These are phyloP conservation scores for Halictus ligatus DNA, from an alignment of 2,888 invertebrate species.

Conservation along the genomic window DNA sequence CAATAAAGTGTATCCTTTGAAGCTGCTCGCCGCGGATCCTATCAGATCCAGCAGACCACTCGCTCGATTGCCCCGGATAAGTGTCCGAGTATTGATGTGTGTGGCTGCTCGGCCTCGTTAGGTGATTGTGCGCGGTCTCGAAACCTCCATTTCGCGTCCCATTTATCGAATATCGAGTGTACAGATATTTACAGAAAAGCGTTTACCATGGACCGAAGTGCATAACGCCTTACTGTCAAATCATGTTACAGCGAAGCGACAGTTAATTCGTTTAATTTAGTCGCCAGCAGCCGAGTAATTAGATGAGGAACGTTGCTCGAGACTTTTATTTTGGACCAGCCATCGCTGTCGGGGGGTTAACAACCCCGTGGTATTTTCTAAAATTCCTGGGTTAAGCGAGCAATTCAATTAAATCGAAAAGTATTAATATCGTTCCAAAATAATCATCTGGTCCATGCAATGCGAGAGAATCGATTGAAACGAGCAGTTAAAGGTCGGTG, in stretches of 20 bases:
- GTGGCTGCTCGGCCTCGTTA: background rate
- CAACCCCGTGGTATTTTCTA: background rate
- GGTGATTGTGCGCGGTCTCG: background rate
- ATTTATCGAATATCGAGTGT: background rate
- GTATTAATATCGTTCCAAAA: background rate
- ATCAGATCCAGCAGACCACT: background rate
- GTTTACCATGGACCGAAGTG: background rate
- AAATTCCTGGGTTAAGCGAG: background rate
- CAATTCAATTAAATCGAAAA: no score
- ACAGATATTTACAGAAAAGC: background rate
- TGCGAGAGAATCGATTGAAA: background rate
- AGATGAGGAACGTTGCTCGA: no score
- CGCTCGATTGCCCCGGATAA: background rate
- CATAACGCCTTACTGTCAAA: background rate
- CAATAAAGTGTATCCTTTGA: constrained; percentile 4
- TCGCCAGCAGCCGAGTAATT: background rate
- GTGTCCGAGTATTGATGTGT: background rate
- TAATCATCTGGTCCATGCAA: background rate
- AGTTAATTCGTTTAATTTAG: background rate
- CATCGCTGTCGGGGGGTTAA: background rate
- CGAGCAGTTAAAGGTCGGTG: background rate
- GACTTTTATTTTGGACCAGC: no score
- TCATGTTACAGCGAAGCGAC: background rate
- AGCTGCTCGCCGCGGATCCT: background rate
- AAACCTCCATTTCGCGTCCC: background rate